Evolutionary conservation across 2,113 vertebrate species (phyloP).

Genomic region (Corythaixoides concolor): DNA sequence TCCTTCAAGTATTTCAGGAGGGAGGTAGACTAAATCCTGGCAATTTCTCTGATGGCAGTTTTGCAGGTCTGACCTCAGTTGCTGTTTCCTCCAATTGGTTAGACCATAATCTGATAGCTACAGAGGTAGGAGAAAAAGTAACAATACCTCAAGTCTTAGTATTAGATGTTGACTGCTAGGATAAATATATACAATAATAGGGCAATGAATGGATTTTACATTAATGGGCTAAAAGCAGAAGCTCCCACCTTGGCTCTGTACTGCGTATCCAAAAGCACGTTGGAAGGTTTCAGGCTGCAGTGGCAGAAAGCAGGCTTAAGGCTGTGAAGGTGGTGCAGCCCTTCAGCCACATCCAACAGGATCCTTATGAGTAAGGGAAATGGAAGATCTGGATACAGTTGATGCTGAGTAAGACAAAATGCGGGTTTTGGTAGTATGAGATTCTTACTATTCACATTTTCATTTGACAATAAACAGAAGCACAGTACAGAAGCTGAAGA

Average conservation of each 20-base stretch:
- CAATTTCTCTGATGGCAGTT: background rate
- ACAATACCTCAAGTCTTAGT: background rate
- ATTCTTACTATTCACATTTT: background rate
- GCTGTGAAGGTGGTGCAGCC: slow-evolving; percentile 70
- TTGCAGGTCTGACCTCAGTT: slow-evolving; percentile 10
- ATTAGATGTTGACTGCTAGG: background rate
- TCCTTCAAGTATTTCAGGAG: slow-evolving; percentile 62
- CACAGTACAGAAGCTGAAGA: background rate
- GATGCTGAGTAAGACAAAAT: slow-evolving; percentile 39
- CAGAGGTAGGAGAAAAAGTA: background rate
- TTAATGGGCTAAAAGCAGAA: background rate
- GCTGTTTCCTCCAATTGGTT: slow-evolving; percentile 25
- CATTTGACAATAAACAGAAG: background rate
- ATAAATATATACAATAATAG: background rate
- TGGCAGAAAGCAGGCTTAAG: slow-evolving; percentile 44
- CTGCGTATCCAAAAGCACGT: slow-evolving; percentile 71
- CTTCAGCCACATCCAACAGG: slow-evolving; percentile 70
- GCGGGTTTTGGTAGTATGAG: background rate
- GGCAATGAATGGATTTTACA: background rate
- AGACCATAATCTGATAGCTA: slow-evolving; percentile 66
- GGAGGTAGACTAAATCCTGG: slow-evolving; percentile 50
- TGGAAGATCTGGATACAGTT: slow-evolving; percentile 66
- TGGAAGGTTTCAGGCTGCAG: slow-evolving; percentile 72
- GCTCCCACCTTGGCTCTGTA: slow-evolving; percentile 74
- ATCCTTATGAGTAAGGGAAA: slow-evolving; percentile 62